Evolutionary conservation across 2,888 invertebrate species (phyloP).

Genomic region (Psylliodes chrysocephalus): DNA sequence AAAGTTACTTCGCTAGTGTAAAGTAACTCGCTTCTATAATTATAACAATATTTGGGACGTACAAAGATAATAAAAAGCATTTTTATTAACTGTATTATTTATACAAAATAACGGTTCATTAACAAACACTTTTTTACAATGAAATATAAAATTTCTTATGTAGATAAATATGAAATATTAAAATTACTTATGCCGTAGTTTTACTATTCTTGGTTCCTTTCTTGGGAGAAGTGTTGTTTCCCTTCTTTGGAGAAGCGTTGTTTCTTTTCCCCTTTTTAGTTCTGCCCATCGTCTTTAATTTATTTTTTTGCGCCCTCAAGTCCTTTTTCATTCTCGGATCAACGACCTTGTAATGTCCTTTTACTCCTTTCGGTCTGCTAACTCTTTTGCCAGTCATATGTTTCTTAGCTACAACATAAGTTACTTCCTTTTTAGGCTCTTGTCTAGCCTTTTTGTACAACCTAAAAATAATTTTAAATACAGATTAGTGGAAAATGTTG

Average conservation of each 20-base stretch:
- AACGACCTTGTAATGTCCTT: slow-evolving; percentile 93
- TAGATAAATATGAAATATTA: too few relatives aligned
- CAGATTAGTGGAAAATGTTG: too few relatives aligned
- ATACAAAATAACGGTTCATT: too few relatives aligned
- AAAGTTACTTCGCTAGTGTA: too few relatives aligned
- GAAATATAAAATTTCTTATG: too few relatives aligned
- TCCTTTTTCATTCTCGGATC: slow-evolving; percentile 98
- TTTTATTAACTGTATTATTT: too few relatives aligned
- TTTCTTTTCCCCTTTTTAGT: slow-evolving; percentile 51
- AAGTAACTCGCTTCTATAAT: too few relatives aligned
- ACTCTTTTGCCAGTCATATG: slow-evolving; percentile 80
- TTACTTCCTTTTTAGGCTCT: slow-evolving; percentile 88
- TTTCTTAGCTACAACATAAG: slow-evolving; percentile 95
- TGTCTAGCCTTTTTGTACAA: slow-evolving; percentile 91
- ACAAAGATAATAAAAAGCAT: too few relatives aligned
- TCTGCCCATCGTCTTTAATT: slow-evolving; percentile 55
- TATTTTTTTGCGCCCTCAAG: slow-evolving; percentile 73
- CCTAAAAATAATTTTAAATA: slow-evolving; percentile 69
- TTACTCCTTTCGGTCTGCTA: slow-evolving; percentile 85
- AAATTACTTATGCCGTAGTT: too few relatives aligned
- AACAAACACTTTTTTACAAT: too few relatives aligned
- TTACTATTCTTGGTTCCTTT: background rate
- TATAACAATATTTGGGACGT: too few relatives aligned
- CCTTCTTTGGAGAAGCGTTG: slow-evolving; percentile 50
- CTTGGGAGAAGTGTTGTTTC: slow-evolving; percentile 49